Percentiles rank a stretch among this genome's conserved stretches.
phyloP scores from a whole-genome alignment of 2,888 invertebrate species.

The Drosophila neonasuta region DNA sequence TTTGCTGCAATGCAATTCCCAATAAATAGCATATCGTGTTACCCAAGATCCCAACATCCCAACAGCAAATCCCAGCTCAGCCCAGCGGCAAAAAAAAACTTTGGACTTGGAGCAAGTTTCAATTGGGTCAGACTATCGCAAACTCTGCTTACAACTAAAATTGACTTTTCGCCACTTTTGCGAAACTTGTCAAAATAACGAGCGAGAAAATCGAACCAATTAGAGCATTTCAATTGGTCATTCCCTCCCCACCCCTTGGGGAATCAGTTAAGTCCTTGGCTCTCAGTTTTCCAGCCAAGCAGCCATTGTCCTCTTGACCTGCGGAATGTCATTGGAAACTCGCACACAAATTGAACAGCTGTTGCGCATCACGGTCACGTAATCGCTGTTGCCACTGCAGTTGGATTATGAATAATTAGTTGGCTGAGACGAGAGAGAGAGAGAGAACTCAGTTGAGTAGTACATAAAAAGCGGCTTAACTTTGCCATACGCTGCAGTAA shows the following conservation, averaged over 20 bases:
- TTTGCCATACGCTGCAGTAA: slow-evolving; percentile 12
- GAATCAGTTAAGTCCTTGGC: neutral
- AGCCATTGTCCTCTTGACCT: slow-evolving; percentile 14
- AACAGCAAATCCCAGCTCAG: slow-evolving; percentile 5
- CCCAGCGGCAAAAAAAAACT: slow-evolving; percentile 2
- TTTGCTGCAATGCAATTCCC: slow-evolving; percentile 42
- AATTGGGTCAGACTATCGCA: neutral
- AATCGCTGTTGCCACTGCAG: slow-evolving; percentile 1
- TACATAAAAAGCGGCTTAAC: slow-evolving; percentile 12
- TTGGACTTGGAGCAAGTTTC: neutral
- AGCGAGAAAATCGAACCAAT: slow-evolving; percentile 1
- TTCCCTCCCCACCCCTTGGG: neutral
- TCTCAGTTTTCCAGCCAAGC: slow-evolving; percentile 3
- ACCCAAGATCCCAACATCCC: slow-evolving; percentile 19
- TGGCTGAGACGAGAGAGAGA: neutral
- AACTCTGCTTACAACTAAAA: neutral
- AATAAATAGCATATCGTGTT: slow-evolving; percentile 58
- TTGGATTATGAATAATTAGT: slow-evolving; percentile 38
- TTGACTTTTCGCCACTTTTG: neutral
- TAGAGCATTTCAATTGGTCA: neutral
- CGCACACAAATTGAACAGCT: slow-evolving; percentile 31
- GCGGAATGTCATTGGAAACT: slow-evolving; percentile 4
- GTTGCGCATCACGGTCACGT: slow-evolving; percentile 10
- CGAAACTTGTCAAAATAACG: slow-evolving; percentile 1
- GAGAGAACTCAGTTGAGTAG: neutral